Evolutionary conservation across 2,888 invertebrate genomes (phyloP).

Genomic region (Boloria selene): DNA sequence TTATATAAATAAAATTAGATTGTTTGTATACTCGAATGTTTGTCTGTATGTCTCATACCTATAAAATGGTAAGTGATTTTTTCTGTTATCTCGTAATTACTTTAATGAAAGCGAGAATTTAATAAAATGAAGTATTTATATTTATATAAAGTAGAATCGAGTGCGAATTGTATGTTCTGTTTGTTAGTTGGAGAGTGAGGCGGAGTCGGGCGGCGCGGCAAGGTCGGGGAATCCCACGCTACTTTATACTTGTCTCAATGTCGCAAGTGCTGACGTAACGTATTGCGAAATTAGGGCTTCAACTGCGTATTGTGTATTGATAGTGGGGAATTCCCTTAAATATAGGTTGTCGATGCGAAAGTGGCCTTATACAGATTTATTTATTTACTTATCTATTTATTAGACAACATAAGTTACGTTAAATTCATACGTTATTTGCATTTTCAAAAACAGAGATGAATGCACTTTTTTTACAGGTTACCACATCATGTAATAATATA

Average conservation of each 20-base stretch:
- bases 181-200: conserved; percentile 48
- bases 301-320: conserved; percentile 19
- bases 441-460: too few species aligned
- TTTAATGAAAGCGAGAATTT: not conserved
- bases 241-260: conserved; percentile 16
- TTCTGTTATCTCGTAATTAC: not conserved
- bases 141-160: not conserved
- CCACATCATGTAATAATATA: too few species aligned
- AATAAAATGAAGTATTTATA: not conserved
- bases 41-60: conserved; percentile 6
- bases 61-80: conserved; percentile 6
- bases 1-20: not conserved
- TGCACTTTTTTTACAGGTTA: too few species aligned
- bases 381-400: too few species aligned
- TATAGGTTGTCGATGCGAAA: not conserved
- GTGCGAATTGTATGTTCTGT: conserved; percentile 32
- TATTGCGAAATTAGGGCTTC: conserved; percentile 35
- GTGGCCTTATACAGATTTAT: not conserved
- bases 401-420: too few species aligned
- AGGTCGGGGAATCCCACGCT: conserved; percentile 44
- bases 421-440: too few species aligned
- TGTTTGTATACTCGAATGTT: conserved; percentile 15
- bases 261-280: conserved; percentile 27
- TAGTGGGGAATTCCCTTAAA: not conserved
- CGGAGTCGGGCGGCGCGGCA: conserved; percentile 43